Percentiles rank a stretch among this genome's conserved stretches.
Evolutionary conservation across 1,140 invertebrate species (phyloP).

Genomic region (Drosophila mayri): DNA sequence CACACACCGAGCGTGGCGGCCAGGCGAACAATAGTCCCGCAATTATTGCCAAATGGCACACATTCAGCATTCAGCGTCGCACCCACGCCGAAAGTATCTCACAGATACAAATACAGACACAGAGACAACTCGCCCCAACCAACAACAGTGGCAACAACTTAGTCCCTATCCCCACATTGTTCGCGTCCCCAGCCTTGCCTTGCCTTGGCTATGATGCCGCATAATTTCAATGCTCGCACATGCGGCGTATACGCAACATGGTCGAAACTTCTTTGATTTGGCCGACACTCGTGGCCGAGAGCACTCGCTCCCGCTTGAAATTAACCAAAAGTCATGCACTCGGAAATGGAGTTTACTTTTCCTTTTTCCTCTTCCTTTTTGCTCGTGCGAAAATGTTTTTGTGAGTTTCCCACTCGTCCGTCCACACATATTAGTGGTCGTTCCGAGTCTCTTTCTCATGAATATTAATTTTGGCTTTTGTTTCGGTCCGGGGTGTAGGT

Average conservation of each 20-base stretch:
- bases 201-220: constrained; percentile 56
- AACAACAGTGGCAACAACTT: constrained; percentile 57
- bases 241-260: constrained; percentile 77
- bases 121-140: constrained; percentile 40
- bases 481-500: constrained; percentile 2
- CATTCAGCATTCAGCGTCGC: constrained; percentile 30
- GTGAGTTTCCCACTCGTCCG: constrained; percentile 56
- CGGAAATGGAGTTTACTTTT: constrained; percentile 65
- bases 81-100: constrained; percentile 54
- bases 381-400: constrained; percentile 69
- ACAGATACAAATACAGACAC: constrained; percentile 47
- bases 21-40: constrained; percentile 64
- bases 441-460: constrained; percentile 58
- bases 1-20: constrained; percentile 77
- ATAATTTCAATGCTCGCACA: constrained; percentile 71
- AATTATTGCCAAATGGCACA: constrained; percentile 81
- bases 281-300: constrained; percentile 35
- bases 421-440: constrained; percentile 16
- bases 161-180: constrained; percentile 33
- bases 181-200: constrained; percentile 40
- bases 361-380: constrained; percentile 43
- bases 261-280: constrained; percentile 71
- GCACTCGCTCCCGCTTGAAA: constrained; percentile 33
- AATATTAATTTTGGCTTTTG: constrained; percentile 53
- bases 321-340: constrained; percentile 75